Percentiles rank a stretch among this genome's conserved stretches.
phyloP scores from a whole-genome alignment of 2,113 vertebrate species.

The Mastomys coucha region DNA sequence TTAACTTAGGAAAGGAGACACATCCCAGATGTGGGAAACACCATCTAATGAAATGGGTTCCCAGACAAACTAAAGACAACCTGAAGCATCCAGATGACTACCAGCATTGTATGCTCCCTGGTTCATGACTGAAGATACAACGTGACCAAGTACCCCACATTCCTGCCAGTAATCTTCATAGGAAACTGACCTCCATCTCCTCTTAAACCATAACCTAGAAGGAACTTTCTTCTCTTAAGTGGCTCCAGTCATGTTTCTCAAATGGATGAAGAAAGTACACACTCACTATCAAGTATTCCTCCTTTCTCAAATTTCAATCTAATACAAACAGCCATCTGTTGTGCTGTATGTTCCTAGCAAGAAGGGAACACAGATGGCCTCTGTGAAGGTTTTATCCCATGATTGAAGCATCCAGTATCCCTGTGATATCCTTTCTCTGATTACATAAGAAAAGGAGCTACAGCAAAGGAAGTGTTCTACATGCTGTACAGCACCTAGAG shows the following conservation, averaged over 20 bases:
- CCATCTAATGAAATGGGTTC: neutral
- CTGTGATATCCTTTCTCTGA: neutral
- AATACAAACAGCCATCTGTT: neutral
- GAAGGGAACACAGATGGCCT: neutral
- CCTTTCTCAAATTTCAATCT: neutral
- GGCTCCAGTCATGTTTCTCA: neutral
- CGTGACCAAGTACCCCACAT: neutral
- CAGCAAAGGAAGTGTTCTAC: neutral
- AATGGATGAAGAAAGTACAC: neutral
- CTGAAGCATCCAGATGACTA: neutral
- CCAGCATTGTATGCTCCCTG: neutral
- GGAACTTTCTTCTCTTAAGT: neutral
- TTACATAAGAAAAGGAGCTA: neutral
- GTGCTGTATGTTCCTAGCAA: neutral
- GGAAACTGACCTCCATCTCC: neutral
- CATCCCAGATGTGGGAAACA: too few species aligned
- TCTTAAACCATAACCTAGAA: neutral
- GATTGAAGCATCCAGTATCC: neutral
- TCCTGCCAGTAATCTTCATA: neutral
- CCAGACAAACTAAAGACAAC: neutral
- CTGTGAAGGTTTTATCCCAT: neutral
- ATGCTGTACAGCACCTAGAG: neutral
- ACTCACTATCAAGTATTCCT: neutral
- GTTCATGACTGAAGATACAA: neutral
- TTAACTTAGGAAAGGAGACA: neutral